Conservation (phyloP, 1,140 invertebrate species). For the Macrobrachium nipponense region DNA sequence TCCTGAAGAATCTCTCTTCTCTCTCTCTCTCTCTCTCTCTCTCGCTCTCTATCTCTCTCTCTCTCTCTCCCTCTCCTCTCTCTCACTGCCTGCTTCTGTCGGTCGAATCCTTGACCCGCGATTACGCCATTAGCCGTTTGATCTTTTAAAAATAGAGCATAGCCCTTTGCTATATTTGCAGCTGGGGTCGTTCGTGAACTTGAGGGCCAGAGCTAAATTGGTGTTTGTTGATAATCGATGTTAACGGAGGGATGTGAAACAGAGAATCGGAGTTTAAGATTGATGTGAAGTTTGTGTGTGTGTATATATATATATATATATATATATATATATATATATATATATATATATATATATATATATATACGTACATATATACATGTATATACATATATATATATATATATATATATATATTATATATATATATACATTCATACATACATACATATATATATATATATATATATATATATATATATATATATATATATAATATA, state of each 20-base stretch:
- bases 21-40: too few species aligned
- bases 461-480: slow-evolving; percentile 14
- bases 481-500: neutral
- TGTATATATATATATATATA: neutral
- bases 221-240: neutral
- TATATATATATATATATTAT: slow-evolving; percentile 3
- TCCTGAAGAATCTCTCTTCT: too few species aligned
- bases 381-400: neutral
- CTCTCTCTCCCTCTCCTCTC: neutral
- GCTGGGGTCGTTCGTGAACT: neutral
- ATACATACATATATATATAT: neutral
- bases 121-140: neutral
- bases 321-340: slow-evolving; percentile 21
- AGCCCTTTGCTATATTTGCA: neutral
- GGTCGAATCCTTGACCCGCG: neutral
- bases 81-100: neutral
- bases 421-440: neutral
- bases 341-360: neutral
- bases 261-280: neutral
- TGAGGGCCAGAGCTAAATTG: neutral
- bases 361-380: neutral
- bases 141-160: neutral
- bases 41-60: neutral
- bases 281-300: too few species aligned
- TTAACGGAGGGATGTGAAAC: neutral